phyloP scores from a whole-genome alignment of 2,113 vertebrate species.

The Tachuris rubrigastra region DNA sequence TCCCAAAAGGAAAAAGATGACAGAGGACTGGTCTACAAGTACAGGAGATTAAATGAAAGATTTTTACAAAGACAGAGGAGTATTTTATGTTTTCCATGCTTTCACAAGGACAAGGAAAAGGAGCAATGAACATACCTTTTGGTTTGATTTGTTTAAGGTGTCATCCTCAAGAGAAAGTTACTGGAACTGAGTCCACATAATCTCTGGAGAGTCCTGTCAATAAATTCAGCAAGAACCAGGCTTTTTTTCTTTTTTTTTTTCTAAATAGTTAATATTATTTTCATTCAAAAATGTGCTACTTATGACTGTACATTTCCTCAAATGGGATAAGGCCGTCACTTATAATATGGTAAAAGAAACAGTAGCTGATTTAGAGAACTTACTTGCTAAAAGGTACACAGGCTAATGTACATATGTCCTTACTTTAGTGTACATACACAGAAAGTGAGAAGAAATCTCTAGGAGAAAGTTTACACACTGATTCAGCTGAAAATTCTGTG shows the following conservation, averaged over 20 bases:
- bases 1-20: neutral
- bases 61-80: neutral
- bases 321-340: neutral
- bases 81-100: neutral
- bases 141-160: neutral
- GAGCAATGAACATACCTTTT: neutral
- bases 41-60: neutral
- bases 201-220: neutral
- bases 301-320: neutral
- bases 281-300: neutral
- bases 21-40: neutral
- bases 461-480: rapidly evolving
- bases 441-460: neutral
- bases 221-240: neutral
- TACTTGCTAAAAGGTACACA: neutral
- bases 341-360: neutral
- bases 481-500: neutral
- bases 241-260: neutral
- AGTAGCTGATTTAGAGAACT: neutral
- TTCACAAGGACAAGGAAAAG: neutral
- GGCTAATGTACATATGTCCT: neutral
- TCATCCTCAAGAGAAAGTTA: neutral
- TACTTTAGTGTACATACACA: neutral
- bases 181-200: rapidly evolving
- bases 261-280: neutral